Base-by-base conservation (phyloP, 2,797 vertebrate species). In the Chlorospingus flavigularis region DNA sequence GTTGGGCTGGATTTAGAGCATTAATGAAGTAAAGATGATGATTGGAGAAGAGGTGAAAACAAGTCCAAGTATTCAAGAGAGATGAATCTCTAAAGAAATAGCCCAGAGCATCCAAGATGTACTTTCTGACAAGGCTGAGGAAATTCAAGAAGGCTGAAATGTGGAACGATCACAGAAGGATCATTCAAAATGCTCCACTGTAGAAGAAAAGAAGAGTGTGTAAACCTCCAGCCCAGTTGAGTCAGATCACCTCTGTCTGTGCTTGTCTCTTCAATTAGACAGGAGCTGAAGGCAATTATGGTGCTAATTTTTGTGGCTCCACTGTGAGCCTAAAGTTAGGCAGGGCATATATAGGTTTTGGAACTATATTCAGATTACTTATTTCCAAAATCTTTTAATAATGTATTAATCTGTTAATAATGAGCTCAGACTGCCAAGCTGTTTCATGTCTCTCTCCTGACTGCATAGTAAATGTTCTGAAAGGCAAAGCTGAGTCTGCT, bases 241-340 rank as follows among this genome's bases (percentile, higher is more conserved):
- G 53, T 18, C 33, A 6, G 31, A 57, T 48, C 5, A 3, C 25
- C n/a, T 92, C 50, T 65, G 20, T 26, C 39, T 65, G 30, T 73
- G 16, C 28, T 63, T 71, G 37, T 55, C 28, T 91, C 45, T 66
- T 84, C 86, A 40, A 35, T 74, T 86, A 53, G 26, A 83, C 50
- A 83, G 35, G 50, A 89, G 37, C 13, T 81, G 67, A 94, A 90
- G 51, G 20, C 25, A 89, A 91, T 94, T 92, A 57, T 9, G 16
- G 39, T 80, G 33, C 81, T 95, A 61, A 86, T 90, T 92, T 88
- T 89, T 86, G 75, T 91, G 91, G 78, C 45, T 91, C 65, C 17
- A 10, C 24, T 83, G n/a, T 71, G 42, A 66, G 51, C 74, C 20
- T 84, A 6, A 81, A 79, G 66, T 75, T 58, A 92, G 48, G 57